Conservation (phyloP, 2,113 vertebrate genomes). For the Solea solea region DNA sequence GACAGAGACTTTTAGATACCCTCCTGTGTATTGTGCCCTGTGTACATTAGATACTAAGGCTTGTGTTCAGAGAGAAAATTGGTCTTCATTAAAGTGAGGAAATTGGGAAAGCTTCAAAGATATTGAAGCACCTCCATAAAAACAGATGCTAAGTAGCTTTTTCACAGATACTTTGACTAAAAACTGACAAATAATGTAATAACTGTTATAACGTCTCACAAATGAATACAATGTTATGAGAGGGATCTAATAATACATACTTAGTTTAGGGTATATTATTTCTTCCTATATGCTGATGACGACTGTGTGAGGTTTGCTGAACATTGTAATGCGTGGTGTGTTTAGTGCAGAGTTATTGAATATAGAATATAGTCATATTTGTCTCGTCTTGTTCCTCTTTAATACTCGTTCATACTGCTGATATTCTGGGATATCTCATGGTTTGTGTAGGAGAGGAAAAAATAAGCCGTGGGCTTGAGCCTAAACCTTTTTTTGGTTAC, state of each 20-base stretch:
- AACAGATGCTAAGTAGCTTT: not conserved
- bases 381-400: too few relatives aligned
- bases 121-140: not conserved
- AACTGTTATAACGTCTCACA: not conserved
- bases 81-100: not conserved
- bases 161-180: not conserved
- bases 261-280: not conserved
- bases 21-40: not conserved
- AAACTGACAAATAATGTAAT: not conserved
- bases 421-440: too few relatives aligned
- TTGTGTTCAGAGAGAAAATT: not conserved
- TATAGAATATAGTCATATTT: too few relatives aligned
- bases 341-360: too few relatives aligned
- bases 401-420: too few relatives aligned
- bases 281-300: too few relatives aligned
- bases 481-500: too few relatives aligned
- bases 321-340: too few relatives aligned
- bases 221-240: not conserved
- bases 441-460: too few relatives aligned
- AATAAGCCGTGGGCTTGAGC: too few relatives aligned
- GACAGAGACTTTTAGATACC: constrained; percentile 1
- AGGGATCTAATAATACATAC: not conserved
- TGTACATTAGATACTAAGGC: not conserved
- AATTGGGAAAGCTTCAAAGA: not conserved
- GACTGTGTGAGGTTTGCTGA: too few relatives aligned